A percentile compares a stretch with the other conserved stretches of the same genome.
These are phyloP conservation scores for Brachypteracias leptosomus DNA, from an alignment of 2,113 vertebrate genomes.

Conservation along the genomic window DNA sequence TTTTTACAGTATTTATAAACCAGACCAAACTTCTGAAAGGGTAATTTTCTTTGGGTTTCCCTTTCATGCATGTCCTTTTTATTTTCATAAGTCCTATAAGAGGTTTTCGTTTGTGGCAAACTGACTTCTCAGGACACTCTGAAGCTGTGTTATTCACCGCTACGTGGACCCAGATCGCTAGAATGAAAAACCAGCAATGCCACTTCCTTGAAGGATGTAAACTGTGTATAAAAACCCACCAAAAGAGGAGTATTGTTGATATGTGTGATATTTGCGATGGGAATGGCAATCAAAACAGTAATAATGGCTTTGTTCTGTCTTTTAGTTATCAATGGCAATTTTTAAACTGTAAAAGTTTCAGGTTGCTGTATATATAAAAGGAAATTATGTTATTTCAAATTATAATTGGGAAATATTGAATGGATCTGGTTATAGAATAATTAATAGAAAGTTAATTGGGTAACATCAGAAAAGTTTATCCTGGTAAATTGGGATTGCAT, in stretches of 20 bases:
- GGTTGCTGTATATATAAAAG: slow-evolving; percentile 35
- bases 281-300: background rate
- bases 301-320: background rate
- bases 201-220: background rate
- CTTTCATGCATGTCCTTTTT: background rate
- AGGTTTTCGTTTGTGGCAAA: background rate
- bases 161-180: background rate
- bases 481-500: slow-evolving; percentile 66
- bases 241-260: background rate
- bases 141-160: background rate
- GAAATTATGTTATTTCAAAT: slow-evolving; percentile 52
- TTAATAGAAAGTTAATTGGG: slow-evolving; percentile 78
- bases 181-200: background rate
- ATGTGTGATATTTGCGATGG: background rate
- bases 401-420: slow-evolving; percentile 52
- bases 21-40: background rate
- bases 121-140: background rate
- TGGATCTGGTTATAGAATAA: slow-evolving; percentile 59
- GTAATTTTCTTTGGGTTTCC: background rate
- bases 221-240: background rate
- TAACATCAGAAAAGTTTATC: slow-evolving; percentile 70
- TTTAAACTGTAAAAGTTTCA: slow-evolving; percentile 5
- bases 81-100: background rate
- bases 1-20: background rate
- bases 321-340: background rate